A percentile compares a stretch with the other conserved stretches of the same genome.
Evolutionary conservation across 2,113 vertebrate species (phyloP).

Genomic region (Scomber scombrus): DNA sequence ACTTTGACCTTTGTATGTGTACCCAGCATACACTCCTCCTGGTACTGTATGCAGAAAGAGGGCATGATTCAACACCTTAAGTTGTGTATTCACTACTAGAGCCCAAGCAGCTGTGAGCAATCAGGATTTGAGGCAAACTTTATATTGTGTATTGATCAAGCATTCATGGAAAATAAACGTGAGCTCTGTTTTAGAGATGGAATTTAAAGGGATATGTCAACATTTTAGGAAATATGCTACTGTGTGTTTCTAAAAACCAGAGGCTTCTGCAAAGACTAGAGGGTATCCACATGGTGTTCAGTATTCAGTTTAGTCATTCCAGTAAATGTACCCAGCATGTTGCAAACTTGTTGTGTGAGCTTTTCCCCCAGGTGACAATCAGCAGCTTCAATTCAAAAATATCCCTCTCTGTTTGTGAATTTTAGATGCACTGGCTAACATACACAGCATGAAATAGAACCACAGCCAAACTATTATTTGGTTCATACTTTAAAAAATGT

Average conservation of each 20-base stretch:
- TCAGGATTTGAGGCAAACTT: conserved; percentile 12
- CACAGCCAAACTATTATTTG: not conserved
- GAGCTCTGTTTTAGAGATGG: too few species aligned
- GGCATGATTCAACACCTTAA: conserved; percentile 2
- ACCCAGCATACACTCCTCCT: not conserved
- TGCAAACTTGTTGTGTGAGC: too few species aligned
- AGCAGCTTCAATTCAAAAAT: not conserved
- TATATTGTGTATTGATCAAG: not conserved
- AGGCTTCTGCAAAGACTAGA: not conserved
- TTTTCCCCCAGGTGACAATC: too few species aligned
- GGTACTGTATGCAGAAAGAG: not conserved
- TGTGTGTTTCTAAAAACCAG: not conserved
- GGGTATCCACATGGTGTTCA: not conserved
- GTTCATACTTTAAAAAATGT: not conserved
- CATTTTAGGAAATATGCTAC: not conserved
- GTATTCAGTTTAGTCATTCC: not conserved
- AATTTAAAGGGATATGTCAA: not conserved
- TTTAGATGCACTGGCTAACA: too few species aligned
- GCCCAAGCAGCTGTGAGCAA: conserved; percentile 12
- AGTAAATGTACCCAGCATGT: not conserved
- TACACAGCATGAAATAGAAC: not conserved
- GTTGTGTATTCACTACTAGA: not conserved
- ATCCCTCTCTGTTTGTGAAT: not conserved
- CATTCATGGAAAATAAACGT: too few species aligned
- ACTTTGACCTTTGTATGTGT: not conserved